Evolutionary conservation across 2,797 vertebrate species (phyloP).

Genomic region (Sarcophilus harrisii): DNA sequence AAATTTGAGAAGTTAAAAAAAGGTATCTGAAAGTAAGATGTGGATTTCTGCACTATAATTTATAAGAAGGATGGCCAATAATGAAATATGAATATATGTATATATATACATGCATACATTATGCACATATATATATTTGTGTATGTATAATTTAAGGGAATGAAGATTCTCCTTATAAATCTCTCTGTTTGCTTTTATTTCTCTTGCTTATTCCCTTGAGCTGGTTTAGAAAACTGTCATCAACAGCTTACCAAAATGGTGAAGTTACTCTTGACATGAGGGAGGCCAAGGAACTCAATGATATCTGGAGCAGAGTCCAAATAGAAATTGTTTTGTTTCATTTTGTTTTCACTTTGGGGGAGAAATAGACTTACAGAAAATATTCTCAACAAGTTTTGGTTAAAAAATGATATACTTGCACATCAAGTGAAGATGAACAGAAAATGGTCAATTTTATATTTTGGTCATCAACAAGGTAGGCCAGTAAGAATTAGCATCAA

Average conservation of each 20-base stretch:
- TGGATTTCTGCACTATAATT: not conserved
- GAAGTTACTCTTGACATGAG: not conserved
- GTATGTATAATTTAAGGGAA: not conserved
- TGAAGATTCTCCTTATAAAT: not conserved
- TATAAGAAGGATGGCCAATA: not conserved
- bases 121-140: not conserved
- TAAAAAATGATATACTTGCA: constrained; percentile 92
- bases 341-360: constrained; percentile 94
- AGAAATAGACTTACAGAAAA: constrained; percentile 96
- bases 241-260: not conserved
- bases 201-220: not conserved
- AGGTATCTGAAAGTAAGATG: not conserved
- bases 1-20: not conserved
- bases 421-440: constrained; percentile 94
- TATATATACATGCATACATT: not conserved
- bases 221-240: not conserved
- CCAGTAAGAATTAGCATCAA: constrained; percentile 94
- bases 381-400: constrained; percentile 95
- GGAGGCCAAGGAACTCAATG: not conserved
- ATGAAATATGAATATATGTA: not conserved
- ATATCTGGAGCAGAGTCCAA: not conserved
- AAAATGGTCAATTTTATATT: constrained; percentile 95
- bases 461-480: constrained; percentile 98
- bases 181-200: not conserved
- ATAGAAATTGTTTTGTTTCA: constrained; percentile 93